phyloP scores from a whole-genome alignment of 2,113 vertebrate species.

The Puntigrus tetrazona region DNA sequence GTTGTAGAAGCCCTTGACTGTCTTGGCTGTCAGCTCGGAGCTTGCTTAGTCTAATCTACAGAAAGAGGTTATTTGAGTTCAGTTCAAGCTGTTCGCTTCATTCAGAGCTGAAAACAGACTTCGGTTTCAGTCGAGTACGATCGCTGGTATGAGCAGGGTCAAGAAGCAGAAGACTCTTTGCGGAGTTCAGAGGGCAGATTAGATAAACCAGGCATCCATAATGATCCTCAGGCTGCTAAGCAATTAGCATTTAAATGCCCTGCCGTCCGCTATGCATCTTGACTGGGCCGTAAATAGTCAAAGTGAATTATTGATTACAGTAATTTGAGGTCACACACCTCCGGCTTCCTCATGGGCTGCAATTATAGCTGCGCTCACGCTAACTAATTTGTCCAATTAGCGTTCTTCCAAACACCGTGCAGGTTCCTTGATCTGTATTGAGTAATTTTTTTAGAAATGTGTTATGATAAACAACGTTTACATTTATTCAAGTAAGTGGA shows the following conservation, averaged over 20 bases:
- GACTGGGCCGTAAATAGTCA: conserved; percentile 5
- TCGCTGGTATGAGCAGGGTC: conserved; percentile 15
- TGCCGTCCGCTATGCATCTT: not conserved
- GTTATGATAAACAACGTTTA: not conserved
- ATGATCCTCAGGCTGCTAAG: conserved; percentile 5
- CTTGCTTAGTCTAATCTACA: conserved; percentile 44
- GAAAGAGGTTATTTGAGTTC: conserved; percentile 59
- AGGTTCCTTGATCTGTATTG: not conserved
- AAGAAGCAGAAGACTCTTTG: conserved; percentile 31
- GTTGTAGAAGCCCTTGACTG: conserved; percentile 49
- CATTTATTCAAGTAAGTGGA: not conserved
- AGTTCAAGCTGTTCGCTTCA: conserved; percentile 37
- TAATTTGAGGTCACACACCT: conserved; percentile 32
- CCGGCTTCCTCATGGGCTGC: not conserved
- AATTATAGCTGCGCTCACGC: not conserved
- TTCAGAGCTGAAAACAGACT: conserved; percentile 34
- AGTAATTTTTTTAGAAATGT: not conserved
- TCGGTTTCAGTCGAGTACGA: conserved; percentile 27
- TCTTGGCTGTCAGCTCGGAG: conserved; percentile 40
- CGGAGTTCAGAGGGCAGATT: conserved; percentile 20
- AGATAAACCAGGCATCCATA: conserved; percentile 39
- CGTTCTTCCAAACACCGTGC: not conserved
- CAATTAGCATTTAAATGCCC: conserved; percentile 23
- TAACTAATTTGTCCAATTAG: conserved; percentile 37
- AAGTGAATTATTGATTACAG: conserved; percentile 42